Evolutionary conservation across 2,113 vertebrate genomes (phyloP), one percentile per base, ranked within the genome.

Genomic region (Periophthalmus modestus): DNA sequence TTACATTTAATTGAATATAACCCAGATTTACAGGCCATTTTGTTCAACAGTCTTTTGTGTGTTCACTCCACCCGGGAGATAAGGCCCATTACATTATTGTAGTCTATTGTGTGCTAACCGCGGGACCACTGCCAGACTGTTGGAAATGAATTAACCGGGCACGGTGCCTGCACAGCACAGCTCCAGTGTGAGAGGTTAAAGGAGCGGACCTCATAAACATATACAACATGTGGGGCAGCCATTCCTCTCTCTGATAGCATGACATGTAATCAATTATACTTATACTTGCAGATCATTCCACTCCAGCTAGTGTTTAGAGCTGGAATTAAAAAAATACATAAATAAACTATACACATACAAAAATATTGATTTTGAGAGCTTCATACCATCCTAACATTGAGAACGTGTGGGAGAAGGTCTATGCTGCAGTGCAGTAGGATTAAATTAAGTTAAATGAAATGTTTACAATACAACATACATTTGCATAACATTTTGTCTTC

Each of bases 21-120:
- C 72, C 85, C 23, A 66, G 88, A 89, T 91, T 93, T 87, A 88
- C 83, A 85, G 83, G 80, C 85, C 85, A 80, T 91, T 93, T 84
- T 85, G 83, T 82, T 86, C 82, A 82, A 85, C 85, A 80, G 82
- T 72, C 76, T 69, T 63, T 67, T 63, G 72, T 79, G 77, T 84
- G 86, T 81, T 86, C 85, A 14, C 85, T 84, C 83, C 77, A 81
- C 80, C 77, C 77, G 23, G 67, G 79, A 90, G 89, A 90, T 92
- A 90, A 90, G 82, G 82, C 79, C 88, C 88, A 89, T 92, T 92
- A 92, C 89, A 90, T 87, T 87, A 91, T 84, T 90, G 85, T 89
- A 78, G 82, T 85, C 83, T 77, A 84, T 88, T 88, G 86, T 85
- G 83, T 78, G 79, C 84, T 80, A 86, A 85, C 86, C 63, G 83